Base-by-base conservation (phyloP, 2,113 vertebrate genomes). In the Fregetta grallaria region DNA sequence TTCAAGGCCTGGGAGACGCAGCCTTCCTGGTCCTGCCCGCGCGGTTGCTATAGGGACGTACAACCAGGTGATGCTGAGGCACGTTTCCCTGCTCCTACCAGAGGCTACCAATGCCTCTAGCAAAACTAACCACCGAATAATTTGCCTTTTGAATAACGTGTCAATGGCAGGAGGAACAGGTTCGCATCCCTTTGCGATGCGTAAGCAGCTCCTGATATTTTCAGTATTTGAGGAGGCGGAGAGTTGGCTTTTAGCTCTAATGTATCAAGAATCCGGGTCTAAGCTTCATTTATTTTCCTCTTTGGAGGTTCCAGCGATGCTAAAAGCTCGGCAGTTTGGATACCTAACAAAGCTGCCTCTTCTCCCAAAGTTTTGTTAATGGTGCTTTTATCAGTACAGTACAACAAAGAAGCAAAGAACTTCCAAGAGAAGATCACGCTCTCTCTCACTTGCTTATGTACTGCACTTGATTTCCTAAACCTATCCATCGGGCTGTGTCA, bases 151-250 rank as follows among this genome's bases (percentile, higher is more conserved):
- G 15, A 63, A 55, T 67, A 42, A 21, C 1, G 18, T 16, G 52
- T 62, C 68, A 44, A 17, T 32, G 27, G 55, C 21, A 84, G 66
- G 84, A 86, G 32, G 19, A 66, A 17, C 3, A 30, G 8, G 26
- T 84, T 80, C 1, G 0, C n/a, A 34, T 23, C 21, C 40, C 23
- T 73, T 67, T 40, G 40, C 0, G 0, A 25, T 42, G 16, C 1
- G 2, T 44, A 89, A 58, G 55, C 4, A 80, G 17, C 27, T 66
- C 40, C 42, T n/a, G 20, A 1, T 58, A 56, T 53, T 71, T 90
- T 83, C 62, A 65, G 34, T 55, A 22, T 44, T 61, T 87, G 40
- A 53, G 50, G 26, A 84, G 25, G 16, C 7, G 36, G 10, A 90
- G 74, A 52, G 26, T 11, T 65, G 72, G n/a, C 23, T 65, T 72